Evolutionary conservation across 2,797 vertebrate genomes (phyloP).

Genomic region (Halcyon smyrnensis): DNA sequence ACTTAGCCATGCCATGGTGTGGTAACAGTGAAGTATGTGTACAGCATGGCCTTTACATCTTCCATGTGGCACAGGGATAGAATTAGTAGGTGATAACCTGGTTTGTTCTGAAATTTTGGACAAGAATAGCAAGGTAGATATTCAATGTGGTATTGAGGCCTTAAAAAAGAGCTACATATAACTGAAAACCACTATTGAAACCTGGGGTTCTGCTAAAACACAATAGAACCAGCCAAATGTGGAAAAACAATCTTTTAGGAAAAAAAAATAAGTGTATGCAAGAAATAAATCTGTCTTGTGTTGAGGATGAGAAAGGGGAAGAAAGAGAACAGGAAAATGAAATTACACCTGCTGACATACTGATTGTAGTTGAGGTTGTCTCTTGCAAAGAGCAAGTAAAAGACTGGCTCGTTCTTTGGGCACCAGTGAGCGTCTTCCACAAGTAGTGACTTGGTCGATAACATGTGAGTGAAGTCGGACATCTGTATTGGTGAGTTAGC

Average conservation of each 20-base stretch:
- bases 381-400: background rate
- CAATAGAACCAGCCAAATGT: background rate
- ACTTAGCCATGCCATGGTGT: fast-evolving
- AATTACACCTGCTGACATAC: background rate
- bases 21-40: background rate
- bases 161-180: background rate
- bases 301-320: background rate
- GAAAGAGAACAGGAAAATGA: background rate
- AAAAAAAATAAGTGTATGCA: background rate
- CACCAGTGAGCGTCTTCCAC: background rate
- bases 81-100: background rate
- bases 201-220: background rate
- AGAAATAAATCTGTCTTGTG: background rate
- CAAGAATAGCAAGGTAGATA: background rate
- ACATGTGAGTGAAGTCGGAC: background rate
- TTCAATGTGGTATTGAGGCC: background rate
- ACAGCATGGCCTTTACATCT: background rate
- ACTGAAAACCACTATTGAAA: background rate
- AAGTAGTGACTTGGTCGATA: background rate
- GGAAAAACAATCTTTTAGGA: background rate
- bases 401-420: background rate
- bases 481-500: background rate
- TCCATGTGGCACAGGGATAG: background rate
- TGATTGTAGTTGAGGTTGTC: background rate
- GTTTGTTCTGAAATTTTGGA: background rate